Evolutionary conservation across 2,888 invertebrate species (phyloP), one percentile per base, ranked within the genome.

Genomic region (Lacanobia oleracea): DNA sequence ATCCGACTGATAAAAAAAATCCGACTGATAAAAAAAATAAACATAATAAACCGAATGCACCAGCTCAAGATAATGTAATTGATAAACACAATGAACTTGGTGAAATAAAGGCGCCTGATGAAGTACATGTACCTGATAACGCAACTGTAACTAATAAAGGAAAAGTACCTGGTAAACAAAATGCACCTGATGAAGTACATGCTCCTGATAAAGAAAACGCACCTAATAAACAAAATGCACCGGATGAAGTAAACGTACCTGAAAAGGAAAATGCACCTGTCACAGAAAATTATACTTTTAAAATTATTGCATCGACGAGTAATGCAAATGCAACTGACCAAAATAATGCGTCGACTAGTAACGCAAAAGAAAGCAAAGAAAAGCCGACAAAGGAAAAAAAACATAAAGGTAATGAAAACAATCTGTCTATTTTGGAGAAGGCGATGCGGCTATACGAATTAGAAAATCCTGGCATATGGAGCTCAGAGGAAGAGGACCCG

Each of bases 381-480:
- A 57, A n/a, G 16, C 4, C 23, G 10, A 18, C 6, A 14, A 23
- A 21, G 27, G 6, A 37, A 12, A 51, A 14, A 5, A 57, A 37
- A 27, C 10, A 51, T 18, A 43, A 45, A 2, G n/a, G 37, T 37
- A 43, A 50, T 40, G 56, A 48, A 70, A 50, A 73, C 16, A 43
- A 70, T 14, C 23, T 73, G 37, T 51, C 77, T 51, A 73, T 73
- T 57, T 67, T 77, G 45, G 73, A 76, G 45, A 73, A 73, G 21
- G 73, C 73, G 21, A 73, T 73, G 77, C 51, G 56, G 2, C 45
- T 73, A 12, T 66, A 77, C 16, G 73, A 77, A 37, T 37, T 73
- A 59, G 73, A 73, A 21, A 59, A 73, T 59, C 73, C 73, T 59
- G 77, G 77, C 12, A 50, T 59, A 45, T 73, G 77, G 73, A 59